Percentiles rank a stretch among this genome's conserved stretches.
phyloP scores from a whole-genome alignment of 2,888 invertebrate genomes.

The Leptura quadrifasciata region DNA sequence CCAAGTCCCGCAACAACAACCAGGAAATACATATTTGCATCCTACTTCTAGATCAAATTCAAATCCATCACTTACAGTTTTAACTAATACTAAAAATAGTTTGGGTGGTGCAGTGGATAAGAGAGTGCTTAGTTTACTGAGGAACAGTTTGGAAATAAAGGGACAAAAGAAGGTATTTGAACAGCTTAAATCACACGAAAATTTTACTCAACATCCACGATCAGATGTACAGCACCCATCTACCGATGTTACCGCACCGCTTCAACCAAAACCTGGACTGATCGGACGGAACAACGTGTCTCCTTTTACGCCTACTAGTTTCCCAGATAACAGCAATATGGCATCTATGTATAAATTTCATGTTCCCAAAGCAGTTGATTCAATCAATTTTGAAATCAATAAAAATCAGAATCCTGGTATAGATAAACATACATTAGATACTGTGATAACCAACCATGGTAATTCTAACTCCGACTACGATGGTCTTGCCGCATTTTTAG shows the following conservation, averaged over 20 bases:
- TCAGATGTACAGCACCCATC: slow-evolving; percentile 71
- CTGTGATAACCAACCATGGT: slow-evolving; percentile 62
- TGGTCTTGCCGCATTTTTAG: slow-evolving; percentile 79
- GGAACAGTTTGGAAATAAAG: slow-evolving; percentile 84
- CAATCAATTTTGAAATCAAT: slow-evolving; percentile 74
- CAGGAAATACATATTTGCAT: slow-evolving; percentile 59
- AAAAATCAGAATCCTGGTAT: slow-evolving; percentile 42
- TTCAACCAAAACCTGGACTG: slow-evolving; percentile 74
- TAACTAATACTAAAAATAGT: slow-evolving; percentile 60
- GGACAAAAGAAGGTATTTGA: slow-evolving; percentile 75
- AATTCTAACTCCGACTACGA: slow-evolving; percentile 71
- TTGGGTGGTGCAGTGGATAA: slow-evolving; percentile 79
- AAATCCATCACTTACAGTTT: slow-evolving; percentile 60
- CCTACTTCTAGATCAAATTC: slow-evolving; percentile 63
- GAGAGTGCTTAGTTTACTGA: slow-evolving; percentile 81
- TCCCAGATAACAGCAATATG: slow-evolving; percentile 74
- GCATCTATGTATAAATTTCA: slow-evolving; percentile 79
- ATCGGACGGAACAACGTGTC: slow-evolving; percentile 76
- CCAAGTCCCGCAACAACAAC: slow-evolving; percentile 57
- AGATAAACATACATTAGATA: slow-evolving; percentile 56
- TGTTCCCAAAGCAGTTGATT: slow-evolving; percentile 82
- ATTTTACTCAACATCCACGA: slow-evolving; percentile 60
- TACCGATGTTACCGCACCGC: slow-evolving; percentile 71
- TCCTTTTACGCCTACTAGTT: slow-evolving; percentile 76
- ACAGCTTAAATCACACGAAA: slow-evolving; percentile 65